phyloP scores from a whole-genome alignment of 1,140 invertebrate genomes.

The Dreissena polymorpha region DNA sequence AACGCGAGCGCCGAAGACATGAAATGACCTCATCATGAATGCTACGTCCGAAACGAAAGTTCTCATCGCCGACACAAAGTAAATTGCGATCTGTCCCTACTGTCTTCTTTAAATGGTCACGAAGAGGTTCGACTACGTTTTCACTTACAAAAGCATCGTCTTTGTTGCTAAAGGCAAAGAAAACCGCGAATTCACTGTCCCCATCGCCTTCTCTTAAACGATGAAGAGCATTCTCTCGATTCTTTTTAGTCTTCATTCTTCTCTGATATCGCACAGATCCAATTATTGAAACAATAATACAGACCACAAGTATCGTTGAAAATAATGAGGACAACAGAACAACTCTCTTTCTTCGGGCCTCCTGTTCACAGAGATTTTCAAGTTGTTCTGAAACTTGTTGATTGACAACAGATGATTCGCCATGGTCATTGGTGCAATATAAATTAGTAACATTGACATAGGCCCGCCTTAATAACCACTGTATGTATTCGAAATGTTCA shows the following conservation, averaged over 20 bases:
- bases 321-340: neutral
- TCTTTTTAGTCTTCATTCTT: neutral
- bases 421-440: slow-evolving; percentile 2
- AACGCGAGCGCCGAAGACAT: neutral
- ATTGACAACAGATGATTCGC: neutral
- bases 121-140: slow-evolving; percentile 1
- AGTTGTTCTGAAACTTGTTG: neutral
- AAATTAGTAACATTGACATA: slow-evolving; percentile 1
- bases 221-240: neutral
- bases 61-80: slow-evolving; percentile 6
- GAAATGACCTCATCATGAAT: slow-evolving; percentile 4
- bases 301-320: neutral
- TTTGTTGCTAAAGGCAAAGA: slow-evolving; percentile 19
- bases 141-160: slow-evolving; percentile 16
- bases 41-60: slow-evolving; percentile 11
- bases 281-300: neutral
- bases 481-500: neutral
- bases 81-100: slow-evolving; percentile 20
- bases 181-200: slow-evolving; percentile 2
- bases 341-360: neutral
- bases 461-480: neutral
- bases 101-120: slow-evolving; percentile 4
- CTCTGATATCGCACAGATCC: neutral
- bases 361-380: neutral
- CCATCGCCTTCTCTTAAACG: slow-evolving; percentile 3